Percentiles rank a stretch among this genome's conserved stretches.
Conservation (phyloP, 2,113 vertebrate genomes). For the Rynchops niger region DNA sequence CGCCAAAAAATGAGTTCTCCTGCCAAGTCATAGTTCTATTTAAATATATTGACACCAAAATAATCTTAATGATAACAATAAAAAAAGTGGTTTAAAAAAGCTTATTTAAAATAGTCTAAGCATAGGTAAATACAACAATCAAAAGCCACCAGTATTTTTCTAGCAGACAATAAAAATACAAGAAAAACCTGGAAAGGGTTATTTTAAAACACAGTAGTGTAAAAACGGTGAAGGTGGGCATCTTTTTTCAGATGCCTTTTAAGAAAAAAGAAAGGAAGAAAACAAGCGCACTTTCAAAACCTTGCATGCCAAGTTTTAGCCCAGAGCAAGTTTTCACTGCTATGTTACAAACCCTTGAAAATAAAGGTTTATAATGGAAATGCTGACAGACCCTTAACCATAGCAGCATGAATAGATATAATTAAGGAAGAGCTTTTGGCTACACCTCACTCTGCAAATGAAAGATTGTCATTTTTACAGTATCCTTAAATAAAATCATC, state of each 20-base stretch:
- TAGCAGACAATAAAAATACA: neutral
- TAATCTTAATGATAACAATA: neutral
- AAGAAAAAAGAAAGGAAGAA: slow-evolving; percentile 64
- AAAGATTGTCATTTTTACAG: slow-evolving; percentile 67
- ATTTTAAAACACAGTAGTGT: neutral
- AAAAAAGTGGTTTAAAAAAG: neutral
- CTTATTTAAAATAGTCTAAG: neutral
- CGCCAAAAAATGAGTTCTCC: neutral
- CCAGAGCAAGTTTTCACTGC: slow-evolving; percentile 74
- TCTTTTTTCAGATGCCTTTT: slow-evolving; percentile 10
- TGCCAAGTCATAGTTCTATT: neutral
- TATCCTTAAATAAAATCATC: slow-evolving; percentile 65
- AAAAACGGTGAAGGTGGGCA: neutral
- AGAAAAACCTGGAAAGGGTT: neutral
- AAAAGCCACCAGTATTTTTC: neutral
- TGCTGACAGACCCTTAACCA: slow-evolving; percentile 75
- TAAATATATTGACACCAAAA: neutral
- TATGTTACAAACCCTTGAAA: slow-evolving; percentile 72
- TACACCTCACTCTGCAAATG: slow-evolving; percentile 66
- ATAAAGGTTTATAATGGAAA: slow-evolving; percentile 76
- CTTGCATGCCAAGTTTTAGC: slow-evolving; percentile 67
- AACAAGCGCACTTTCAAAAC: slow-evolving; percentile 53
- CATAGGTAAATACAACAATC: neutral
- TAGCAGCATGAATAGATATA: slow-evolving; percentile 70
- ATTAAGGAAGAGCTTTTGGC: slow-evolving; percentile 78